Evolutionary conservation across 2,113 vertebrate genomes (phyloP), one percentile per base, ranked within the genome.

Genomic region (Leptobrachium leishanense): DNA sequence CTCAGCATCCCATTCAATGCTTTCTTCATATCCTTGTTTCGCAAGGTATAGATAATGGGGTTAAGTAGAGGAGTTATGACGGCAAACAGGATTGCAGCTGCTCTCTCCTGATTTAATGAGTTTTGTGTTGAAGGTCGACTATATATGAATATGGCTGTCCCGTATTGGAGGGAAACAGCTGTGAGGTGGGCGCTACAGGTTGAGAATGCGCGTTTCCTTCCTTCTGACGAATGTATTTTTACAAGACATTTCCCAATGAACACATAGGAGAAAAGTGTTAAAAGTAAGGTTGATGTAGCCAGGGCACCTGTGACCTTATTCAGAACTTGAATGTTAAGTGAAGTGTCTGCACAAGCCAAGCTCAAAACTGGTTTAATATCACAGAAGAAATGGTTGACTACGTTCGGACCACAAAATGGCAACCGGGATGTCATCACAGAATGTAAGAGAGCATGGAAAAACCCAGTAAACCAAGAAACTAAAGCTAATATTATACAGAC

Each of bases 121-220:
- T 83, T 78, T 57, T 70, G 79, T 50, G 81, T 82, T 9, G 0
- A n/a, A 6, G 78, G 75, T 0, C 81, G 59, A 65, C 81, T 77
- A 8, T 83, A 80, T 12, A 6, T 83, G 20, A 82, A 84, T 3
- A 86, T 0, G 0, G 74, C 63, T 50, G 74, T 62, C 0, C 85
- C 85, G 1, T 69, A 86, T 46, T 86, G 85, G n/a, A 87, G 73
- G 2, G 39, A 31, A 43, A 87, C 84, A 9, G 82, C 82, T 1
- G 64, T 72, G 13, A 76, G 46, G 39, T 76, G 74, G 9, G 74
- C 66, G 53, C 79, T 68, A 53, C 75, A 82, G 8, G 64, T 74
- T n/a, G 72, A 66, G 20, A 77, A 31, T 20, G 68, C 77, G 20
- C 50, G 69, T 66, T 41, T 70, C 41, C 80, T 64, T 10, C 54